A percentile compares a stretch with the other conserved stretches of the same genome.
These are phyloP conservation scores for Nothura maculosa DNA, from an alignment of 2,797 vertebrate genomes.

Conservation along the genomic window DNA sequence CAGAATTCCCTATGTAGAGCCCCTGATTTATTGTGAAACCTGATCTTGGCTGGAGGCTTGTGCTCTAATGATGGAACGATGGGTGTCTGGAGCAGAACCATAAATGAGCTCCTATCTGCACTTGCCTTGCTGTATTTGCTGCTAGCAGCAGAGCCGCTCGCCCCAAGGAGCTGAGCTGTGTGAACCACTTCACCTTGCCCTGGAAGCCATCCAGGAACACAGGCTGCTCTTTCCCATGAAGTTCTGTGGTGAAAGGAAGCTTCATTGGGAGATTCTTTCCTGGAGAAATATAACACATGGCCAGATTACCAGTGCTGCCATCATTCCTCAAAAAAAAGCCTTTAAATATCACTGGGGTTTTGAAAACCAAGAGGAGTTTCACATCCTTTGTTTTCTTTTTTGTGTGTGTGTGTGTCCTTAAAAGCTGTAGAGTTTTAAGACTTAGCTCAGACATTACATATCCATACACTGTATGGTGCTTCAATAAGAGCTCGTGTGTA, in stretches of 20 bases:
- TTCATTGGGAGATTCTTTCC: not conserved
- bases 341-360: not conserved
- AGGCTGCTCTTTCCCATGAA: not conserved
- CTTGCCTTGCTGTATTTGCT: not conserved
- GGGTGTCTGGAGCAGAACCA: not conserved
- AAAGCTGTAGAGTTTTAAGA: not conserved
- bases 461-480: not conserved
- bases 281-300: not conserved
- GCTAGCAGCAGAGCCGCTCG: not conserved
- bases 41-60: not conserved
- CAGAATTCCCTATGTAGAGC: not conserved
- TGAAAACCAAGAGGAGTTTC: not conserved
- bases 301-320: not conserved
- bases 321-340: not conserved
- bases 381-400: not conserved
- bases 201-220: not conserved
- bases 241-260: not conserved
- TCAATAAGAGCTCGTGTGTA: not conserved
- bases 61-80: not conserved
- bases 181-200: not conserved
- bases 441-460: not conserved
- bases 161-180: not conserved
- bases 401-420: not conserved
- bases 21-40: not conserved
- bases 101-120: accelerated